Evolutionary conservation across 2,797 vertebrate genomes (phyloP).

Genomic region (Danio aesculapii): DNA sequence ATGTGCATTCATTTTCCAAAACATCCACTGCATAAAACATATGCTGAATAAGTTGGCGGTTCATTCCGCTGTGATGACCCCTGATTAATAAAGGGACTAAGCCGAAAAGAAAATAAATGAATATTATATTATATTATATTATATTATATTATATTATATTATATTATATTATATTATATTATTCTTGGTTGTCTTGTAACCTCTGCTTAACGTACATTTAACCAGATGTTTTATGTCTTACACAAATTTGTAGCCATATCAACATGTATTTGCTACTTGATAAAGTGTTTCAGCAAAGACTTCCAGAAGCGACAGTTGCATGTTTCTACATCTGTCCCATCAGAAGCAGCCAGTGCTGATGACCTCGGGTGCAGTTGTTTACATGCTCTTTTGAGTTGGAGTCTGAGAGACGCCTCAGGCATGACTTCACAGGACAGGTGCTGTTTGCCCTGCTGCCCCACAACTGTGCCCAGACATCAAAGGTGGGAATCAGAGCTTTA

Average conservation of each 20-base stretch:
- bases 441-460: conserved; percentile 58
- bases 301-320: conserved; percentile 41
- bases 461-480: conserved; percentile 61
- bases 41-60: too few species aligned
- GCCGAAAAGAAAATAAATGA: too few species aligned
- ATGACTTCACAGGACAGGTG: conserved; percentile 68
- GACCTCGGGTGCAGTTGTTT: conserved; percentile 40
- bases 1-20: too few species aligned
- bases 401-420: conserved; percentile 62
- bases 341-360: conserved; percentile 42
- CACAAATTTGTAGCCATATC: neutral
- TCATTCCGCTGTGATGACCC: too few species aligned
- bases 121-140: too few species aligned
- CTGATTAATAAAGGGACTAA: too few species aligned
- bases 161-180: too few species aligned
- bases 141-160: too few species aligned
- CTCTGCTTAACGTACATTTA: neutral
- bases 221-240: neutral
- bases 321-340: conserved; percentile 55
- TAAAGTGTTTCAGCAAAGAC: conserved; percentile 32
- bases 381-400: conserved; percentile 40
- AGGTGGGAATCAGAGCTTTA: conserved; percentile 54
- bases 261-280: conserved; percentile 9
- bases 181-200: neutral
- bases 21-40: too few species aligned